phyloP scores from a whole-genome alignment of 2,888 invertebrate genomes.

The Chironomus riparius region DNA sequence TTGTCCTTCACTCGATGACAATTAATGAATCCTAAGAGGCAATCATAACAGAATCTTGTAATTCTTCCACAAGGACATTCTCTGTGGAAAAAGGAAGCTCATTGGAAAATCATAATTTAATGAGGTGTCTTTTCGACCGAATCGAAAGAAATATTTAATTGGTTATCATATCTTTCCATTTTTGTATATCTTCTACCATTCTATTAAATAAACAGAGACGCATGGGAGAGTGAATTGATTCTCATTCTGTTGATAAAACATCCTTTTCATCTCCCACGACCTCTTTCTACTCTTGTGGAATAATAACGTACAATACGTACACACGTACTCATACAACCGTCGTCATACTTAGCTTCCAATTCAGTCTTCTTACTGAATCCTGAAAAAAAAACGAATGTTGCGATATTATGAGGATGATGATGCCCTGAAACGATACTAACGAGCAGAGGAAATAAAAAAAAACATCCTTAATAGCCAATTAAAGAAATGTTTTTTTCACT shows the following conservation, averaged over 20 bases:
- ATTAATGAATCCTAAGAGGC: too few species aligned
- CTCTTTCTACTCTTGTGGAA: neutral
- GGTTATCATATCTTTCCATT: neutral
- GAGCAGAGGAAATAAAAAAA: constrained; percentile 14
- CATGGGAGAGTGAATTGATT: too few species aligned
- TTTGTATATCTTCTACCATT: neutral
- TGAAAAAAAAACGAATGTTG: too few species aligned
- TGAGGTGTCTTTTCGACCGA: constrained; percentile 9
- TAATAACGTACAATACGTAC: constrained; percentile 8
- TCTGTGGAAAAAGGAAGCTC: neutral
- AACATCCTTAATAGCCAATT: constrained; percentile 26
- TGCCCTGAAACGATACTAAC: constrained; percentile 25
- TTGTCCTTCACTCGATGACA: too few species aligned
- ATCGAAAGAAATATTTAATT: neutral
- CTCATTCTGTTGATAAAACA: too few species aligned
- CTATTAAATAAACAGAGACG: neutral
- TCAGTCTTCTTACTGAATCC: neutral
- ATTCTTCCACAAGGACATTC: too few species aligned
- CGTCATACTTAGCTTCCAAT: neutral
- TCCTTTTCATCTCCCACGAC: too few species aligned
- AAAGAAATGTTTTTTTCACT: constrained; percentile 21
- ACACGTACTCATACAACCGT: neutral
- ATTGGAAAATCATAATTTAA: constrained; percentile 12
- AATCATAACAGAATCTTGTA: too few species aligned
- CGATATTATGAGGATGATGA: neutral